Evolutionary conservation across 2,888 invertebrate species (phyloP), one percentile per base, ranked within the genome.

Genomic region (Ectobius pallidus): DNA sequence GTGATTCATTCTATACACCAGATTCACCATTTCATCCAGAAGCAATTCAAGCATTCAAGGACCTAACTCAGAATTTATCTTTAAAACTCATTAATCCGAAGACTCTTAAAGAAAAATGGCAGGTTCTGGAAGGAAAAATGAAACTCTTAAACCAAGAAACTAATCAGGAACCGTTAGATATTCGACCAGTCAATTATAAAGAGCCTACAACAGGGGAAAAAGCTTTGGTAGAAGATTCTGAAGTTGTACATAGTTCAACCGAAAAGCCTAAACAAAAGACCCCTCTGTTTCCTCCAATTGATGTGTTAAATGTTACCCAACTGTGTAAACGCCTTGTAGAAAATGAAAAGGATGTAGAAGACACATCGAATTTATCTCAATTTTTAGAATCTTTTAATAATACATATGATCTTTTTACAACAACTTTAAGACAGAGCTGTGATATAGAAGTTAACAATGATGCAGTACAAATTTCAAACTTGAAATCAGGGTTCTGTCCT

Each of bases 31-130:
- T 62, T 44, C 79, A 84, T 16, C 85, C 85, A 7, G 86, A 86
- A 77, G 81, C 86, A 0, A 79, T 86, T 73, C 86, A 87, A 78
- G 84, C 86, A 11, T 79, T 87, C 3, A 86, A 86, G 81, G 87
- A 85, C 63, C 79, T 87, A 9, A 83, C 86, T 62, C 79, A 82
- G 1, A 83, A 85, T 27, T 83, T 88, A n/a, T 84, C 87, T 0
- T 87, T 84, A 71, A 88, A 86, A 80, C 79, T 88, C 6, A 85
- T 80, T 76, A 83, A 84, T 7, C 85, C 86, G 75, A 87, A 85
- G 78, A 84, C 84, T 34, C 80, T 88, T 32, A 87, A 84, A 80
- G 86, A 87, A 76, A 87, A 86, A 80, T 87, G 87, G 86, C 86
- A 84, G 25, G 84, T 82, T 70, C 83, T 86, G 61, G 87, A 86